Evolutionary conservation across 2,888 invertebrate species (phyloP), one percentile per base, ranked within the genome.

Genomic region (Nephrotoma flavescens): DNA sequence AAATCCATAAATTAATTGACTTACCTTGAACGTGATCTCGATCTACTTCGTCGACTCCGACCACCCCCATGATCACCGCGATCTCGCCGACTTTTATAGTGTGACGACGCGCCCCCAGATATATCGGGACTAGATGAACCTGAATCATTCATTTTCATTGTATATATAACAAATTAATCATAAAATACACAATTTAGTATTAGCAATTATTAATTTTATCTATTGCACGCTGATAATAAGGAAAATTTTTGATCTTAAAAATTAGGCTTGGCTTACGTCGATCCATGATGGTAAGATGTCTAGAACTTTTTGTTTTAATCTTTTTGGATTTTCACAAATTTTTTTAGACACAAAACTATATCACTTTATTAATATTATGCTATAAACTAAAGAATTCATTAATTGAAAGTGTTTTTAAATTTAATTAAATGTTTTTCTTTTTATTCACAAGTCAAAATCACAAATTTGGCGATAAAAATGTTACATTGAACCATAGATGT

Each of bases 1-100:
- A 11, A 41, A 42, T 57, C 15, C 31, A 31, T 11, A 44, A 41
- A n/a, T 83, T 41, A 83, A 41, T 41, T 47, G 44, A 84, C 57
- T 86, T 87, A 89, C 89, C 89, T 89, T 87, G 91, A 91, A 42
- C 91, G 89, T 31, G 91, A 92, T 41, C 92, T 90, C 41, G 92
- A 91, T 42, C 91, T 89, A 87, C 91, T 87, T 19, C 87, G 91
- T 57, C 87, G 87, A 11, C 87, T 87, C 47, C 90, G 90, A 19
- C 90, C 90, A 44, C 90, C 90, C 44, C 89, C 89, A 41, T 91
- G 89, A 87, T 90, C 90, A 47, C 90, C 90, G 44, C 89, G 89
- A 52, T 45, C 45, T 11, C 86, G 44, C 12, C 71, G 6, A 71
- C 47, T 86, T 47, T 44, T 45, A 41, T 86, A 86, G 15, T 86